These are phyloP conservation scores for Paramormyrops hopkinsi DNA, from an alignment of 2,797 vertebrate species.

Conservation along the genomic window DNA sequence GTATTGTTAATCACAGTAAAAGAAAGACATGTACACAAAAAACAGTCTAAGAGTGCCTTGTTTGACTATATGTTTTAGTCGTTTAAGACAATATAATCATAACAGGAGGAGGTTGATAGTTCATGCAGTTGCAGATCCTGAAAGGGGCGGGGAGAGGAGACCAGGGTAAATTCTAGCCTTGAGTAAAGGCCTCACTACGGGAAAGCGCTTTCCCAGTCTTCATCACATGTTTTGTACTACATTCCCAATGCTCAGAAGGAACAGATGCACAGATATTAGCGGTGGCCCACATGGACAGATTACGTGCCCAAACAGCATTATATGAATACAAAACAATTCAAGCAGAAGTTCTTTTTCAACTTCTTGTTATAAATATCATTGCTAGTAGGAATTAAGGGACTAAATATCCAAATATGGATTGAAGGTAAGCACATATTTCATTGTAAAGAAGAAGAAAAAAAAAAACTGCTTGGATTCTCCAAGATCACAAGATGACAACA, in stretches of 20 bases:
- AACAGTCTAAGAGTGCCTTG: background rate
- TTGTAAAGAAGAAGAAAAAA: background rate
- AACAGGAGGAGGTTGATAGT: background rate
- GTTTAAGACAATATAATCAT: background rate
- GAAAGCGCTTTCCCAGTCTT: background rate
- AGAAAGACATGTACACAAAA: background rate
- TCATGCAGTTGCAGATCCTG: background rate
- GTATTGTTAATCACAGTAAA: background rate
- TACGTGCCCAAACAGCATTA: background rate
- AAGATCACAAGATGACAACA: background rate
- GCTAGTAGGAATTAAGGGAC: background rate
- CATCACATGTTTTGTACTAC: background rate
- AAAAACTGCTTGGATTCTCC: background rate
- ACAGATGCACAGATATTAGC: constrained; percentile 6
- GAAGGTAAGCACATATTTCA: background rate
- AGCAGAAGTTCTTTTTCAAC: background rate
- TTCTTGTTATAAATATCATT: background rate
- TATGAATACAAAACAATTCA: background rate
- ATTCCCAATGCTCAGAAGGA: background rate
- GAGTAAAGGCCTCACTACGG: background rate
- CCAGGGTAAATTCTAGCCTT: background rate
- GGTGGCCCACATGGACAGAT: background rate
- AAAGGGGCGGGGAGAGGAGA: background rate
- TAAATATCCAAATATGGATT: background rate
- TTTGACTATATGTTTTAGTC: background rate